Conservation (phyloP, 2,888 invertebrate genomes). For the Chloromyia formosa region DNA sequence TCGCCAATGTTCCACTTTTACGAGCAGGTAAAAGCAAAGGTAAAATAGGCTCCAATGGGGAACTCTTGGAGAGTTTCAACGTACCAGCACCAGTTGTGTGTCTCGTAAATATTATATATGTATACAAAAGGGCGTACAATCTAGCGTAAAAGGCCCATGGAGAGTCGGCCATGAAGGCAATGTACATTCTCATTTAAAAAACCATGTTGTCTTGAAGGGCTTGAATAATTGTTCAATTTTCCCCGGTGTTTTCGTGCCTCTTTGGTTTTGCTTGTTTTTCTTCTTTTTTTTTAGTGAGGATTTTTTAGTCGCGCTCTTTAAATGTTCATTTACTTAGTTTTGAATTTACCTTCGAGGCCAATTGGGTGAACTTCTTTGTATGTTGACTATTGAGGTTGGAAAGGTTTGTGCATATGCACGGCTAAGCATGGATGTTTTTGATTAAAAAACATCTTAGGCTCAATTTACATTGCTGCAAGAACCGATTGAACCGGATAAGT, state of each 20-base stretch:
- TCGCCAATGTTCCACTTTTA: conserved; percentile 4
- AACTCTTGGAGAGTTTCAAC: not conserved
- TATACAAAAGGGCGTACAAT: not conserved
- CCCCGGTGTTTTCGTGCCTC: conserved; percentile 37
- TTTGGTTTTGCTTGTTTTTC: not conserved
- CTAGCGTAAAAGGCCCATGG: conserved; percentile 4
- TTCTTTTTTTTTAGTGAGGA: too few relatives aligned
- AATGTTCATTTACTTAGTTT: too few relatives aligned
- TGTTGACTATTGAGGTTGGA: not conserved
- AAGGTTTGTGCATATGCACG: not conserved
- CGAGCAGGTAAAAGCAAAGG: not conserved
- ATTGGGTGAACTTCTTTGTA: too few relatives aligned
- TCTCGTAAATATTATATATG: too few relatives aligned
- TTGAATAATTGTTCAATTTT: conserved; percentile 51
- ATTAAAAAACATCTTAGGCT: too few relatives aligned
- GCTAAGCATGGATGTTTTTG: too few relatives aligned
- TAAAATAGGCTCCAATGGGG: not conserved
- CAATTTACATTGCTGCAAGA: too few relatives aligned
- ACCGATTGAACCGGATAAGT: too few relatives aligned
- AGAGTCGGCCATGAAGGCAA: not conserved
- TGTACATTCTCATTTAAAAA: conserved; percentile 12
- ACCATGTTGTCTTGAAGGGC: conserved; percentile 47
- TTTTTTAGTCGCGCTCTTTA: too few relatives aligned
- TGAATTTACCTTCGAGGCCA: too few relatives aligned
- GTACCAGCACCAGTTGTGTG: too few relatives aligned